A percentile compares a stretch with the other conserved stretches of the same genome.
These are phyloP conservation scores for Cotesia chilonis DNA, from an alignment of 1,140 invertebrate species.

Conservation along the genomic window DNA sequence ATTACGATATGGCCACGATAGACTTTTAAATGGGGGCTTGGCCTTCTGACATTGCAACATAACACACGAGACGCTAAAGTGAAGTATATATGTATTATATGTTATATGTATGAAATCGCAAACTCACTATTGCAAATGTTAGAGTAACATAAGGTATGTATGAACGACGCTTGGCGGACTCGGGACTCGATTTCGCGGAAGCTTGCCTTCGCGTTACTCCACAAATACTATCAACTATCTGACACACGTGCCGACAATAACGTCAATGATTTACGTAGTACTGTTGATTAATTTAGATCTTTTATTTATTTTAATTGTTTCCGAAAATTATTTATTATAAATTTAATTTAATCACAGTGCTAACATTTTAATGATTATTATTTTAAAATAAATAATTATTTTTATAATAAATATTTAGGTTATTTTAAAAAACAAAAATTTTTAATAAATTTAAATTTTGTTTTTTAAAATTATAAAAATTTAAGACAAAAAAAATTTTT, in stretches of 20 bases:
- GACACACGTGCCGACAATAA: constrained; percentile 43
- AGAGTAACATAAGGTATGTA: not conserved
- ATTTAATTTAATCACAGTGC: no score
- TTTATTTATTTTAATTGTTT: not conserved
- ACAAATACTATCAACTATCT: constrained; percentile 55
- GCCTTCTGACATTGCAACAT: constrained; percentile 50
- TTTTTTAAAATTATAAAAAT: no score
- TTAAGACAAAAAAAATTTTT: no score
- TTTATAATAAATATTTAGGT: no score
- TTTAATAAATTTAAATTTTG: no score
- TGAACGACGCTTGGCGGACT: constrained; percentile 25
- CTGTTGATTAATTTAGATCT: not conserved
- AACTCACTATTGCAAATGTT: constrained; percentile 7
- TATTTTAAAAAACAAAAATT: no score
- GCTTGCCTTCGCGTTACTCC: constrained; percentile 57
- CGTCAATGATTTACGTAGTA: constrained; percentile 1
- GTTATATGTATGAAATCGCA: constrained; percentile 10
- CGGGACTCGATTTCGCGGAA: constrained; percentile 53
- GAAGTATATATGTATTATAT: not conserved
- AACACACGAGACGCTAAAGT: constrained; percentile 5
- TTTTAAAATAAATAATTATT: no score
- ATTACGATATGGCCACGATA: constrained; percentile 21
- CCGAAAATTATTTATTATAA: not conserved
- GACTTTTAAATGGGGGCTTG: constrained; percentile 45
- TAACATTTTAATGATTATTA: no score